Conservation (phyloP, 2,113 vertebrate genomes). For the rabbit (Oryctolagus cuniculus) region mOryCun1.1 NC_091442.1:72159501-72160000, state of each 20-base stretch:
- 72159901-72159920: constrained; percentile 22
- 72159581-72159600: background rate
- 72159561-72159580: background rate
- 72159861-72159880: background rate
- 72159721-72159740: background rate
- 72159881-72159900: background rate
- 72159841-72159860: background rate
- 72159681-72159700: background rate
- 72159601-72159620: background rate
- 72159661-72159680: background rate
- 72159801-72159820: background rate
- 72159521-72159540: background rate
- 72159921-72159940: constrained; percentile 9
- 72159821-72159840: background rate
- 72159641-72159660: background rate
- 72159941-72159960: constrained; percentile 19
- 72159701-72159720: background rate
- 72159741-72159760: background rate
- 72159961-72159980: background rate
- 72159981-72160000: background rate
- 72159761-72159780: background rate
- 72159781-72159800: background rate
- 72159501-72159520: background rate
- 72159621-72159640: background rate
- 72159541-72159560: background rate